Base-by-base conservation (phyloP, 1,140 invertebrate species). In the Reticulitermes speratus region DNA sequence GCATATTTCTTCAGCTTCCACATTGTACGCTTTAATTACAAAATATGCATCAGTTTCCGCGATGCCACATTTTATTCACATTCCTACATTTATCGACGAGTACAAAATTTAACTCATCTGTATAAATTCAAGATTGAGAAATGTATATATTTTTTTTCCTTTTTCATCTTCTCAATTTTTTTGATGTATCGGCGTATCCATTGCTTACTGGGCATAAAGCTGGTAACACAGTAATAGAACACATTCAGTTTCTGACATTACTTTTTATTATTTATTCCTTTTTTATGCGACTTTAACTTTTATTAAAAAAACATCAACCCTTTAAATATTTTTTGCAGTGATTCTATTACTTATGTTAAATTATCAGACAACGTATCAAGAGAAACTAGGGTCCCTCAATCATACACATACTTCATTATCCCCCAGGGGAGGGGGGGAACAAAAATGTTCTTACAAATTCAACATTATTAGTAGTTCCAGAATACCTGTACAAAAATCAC, bases 231-330 rank as follows among this genome's bases (percentile, higher is more conserved):
- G 65, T 75, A 75, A 75, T 1, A 75, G 65, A 75, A 75, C 14
- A 14, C 65, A 75, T 75, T 30, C 65, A 75, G 25, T 75, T 75
- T 30, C 65, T 75, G 25, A 55, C 65, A 75, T 6, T 75, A 8
- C 65, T 30, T n/a, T 75, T 75, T 30, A 75, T 75, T 30, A 75
- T 75, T 75, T 75, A 75, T 75, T 75, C 65, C n/a, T 8, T 75
- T 75, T 75, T 75, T 75, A 75, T 25, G 65, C n/a, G n/a, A 75
- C 25, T 75, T 75, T 75, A n/a, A 30, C 7, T 75, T 75, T 75
- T 75, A 75, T 75, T 75, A 11, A 75, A 75, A 75, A 75, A 75
- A 75, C 65, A 75, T 75, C 65, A 75, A 75, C 65, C 59, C 59
- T 23, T 65, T 23, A n/a, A 65, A 65, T 65, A 75, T 30, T 75